phyloP scores from a whole-genome alignment of 2,113 vertebrate species.

The Chinchilla lanigera region DNA sequence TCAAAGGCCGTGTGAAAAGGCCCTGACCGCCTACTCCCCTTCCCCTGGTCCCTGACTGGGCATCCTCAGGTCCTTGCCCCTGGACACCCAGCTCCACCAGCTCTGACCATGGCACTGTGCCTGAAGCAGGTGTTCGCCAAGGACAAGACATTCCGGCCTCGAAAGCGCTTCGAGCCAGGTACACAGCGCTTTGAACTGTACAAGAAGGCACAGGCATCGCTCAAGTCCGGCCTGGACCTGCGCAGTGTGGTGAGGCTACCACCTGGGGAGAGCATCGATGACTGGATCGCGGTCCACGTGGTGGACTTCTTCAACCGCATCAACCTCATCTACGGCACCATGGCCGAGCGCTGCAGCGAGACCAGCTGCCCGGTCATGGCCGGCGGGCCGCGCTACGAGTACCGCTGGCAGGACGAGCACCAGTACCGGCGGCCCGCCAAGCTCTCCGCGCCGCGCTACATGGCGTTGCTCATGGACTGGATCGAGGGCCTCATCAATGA shows the following conservation, averaged over 20 bases:
- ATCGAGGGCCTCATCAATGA: conserved; percentile 98
- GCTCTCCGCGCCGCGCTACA: conserved; percentile 95
- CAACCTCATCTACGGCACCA: conserved; percentile 99
- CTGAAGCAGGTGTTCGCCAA: conserved; percentile 98
- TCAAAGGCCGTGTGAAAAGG: neutral
- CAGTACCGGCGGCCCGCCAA: conserved; percentile 96
- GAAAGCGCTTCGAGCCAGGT: conserved; percentile 96
- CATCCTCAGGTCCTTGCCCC: conserved; percentile 10
- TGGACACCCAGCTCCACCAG: neutral
- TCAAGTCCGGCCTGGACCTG: conserved; percentile 97
- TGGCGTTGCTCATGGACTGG: conserved; percentile 98
- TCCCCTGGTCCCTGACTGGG: neutral
- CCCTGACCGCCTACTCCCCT: neutral
- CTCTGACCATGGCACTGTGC: conserved; percentile 92
- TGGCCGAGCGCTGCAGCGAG: conserved; percentile 95
- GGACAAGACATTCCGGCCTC: conserved; percentile 97
- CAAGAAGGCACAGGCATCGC: conserved; percentile 97
- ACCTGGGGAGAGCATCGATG: conserved; percentile 93
- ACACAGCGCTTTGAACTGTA: conserved; percentile 97
- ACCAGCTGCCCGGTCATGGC: conserved; percentile 97
- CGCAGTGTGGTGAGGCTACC: conserved; percentile 96
- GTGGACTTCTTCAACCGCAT: conserved; percentile 99
- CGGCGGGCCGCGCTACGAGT: conserved; percentile 95
- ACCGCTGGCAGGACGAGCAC: conserved; percentile 96
- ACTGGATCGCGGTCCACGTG: conserved; percentile 97